Evolutionary conservation across 2,113 vertebrate species (phyloP), one percentile per base, ranked within the genome.

Genomic region (Fregetta grallaria): DNA sequence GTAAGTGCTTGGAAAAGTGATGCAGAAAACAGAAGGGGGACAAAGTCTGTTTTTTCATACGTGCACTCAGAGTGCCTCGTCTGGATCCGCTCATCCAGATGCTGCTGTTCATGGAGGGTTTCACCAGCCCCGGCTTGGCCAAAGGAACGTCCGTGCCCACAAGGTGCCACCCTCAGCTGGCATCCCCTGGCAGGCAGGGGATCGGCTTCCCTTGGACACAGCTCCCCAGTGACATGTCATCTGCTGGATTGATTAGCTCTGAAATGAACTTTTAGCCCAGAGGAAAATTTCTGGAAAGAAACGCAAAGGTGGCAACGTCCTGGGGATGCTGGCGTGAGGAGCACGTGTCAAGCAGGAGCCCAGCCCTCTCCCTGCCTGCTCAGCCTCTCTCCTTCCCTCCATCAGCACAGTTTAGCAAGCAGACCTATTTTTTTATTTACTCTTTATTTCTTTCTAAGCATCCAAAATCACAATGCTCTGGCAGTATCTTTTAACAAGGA

Each of bases 11-110:
- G 42, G 45, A 12, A 84, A 45, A 61, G 40, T 3, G 14, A 38
- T 12, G 47, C 12, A 52, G 62, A 16, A 44, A 34, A 30, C 23
- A 56, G 26, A 62, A 42, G 13, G 5, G 44, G 15, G 23, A 29
- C 15, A 59, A 65, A 70, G 29, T 10, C n/a, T 6, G 0, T 3
- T 15, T 44, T 71, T 47, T 15, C 15, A 3, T 14, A 26, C 1
- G 1, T 49, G 30, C 9, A 4, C 15, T 61, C 40, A 23, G 25
- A 29, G 3, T 4, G 4, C 13, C 34, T 82, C 34, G 13, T 38
- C 61, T 70, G 36, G 27, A 34, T 23, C 44, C 0, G 0, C 40
- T 65, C 8, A 34, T 40, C 40, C 42, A 27, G n/a, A 25, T n/a
- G 42, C n/a, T 38, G 47, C 32, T 38, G 4, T 42, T 50, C 50